Base-by-base conservation (phyloP, 2,113 vertebrate species). In the Galbula dea region DNA sequence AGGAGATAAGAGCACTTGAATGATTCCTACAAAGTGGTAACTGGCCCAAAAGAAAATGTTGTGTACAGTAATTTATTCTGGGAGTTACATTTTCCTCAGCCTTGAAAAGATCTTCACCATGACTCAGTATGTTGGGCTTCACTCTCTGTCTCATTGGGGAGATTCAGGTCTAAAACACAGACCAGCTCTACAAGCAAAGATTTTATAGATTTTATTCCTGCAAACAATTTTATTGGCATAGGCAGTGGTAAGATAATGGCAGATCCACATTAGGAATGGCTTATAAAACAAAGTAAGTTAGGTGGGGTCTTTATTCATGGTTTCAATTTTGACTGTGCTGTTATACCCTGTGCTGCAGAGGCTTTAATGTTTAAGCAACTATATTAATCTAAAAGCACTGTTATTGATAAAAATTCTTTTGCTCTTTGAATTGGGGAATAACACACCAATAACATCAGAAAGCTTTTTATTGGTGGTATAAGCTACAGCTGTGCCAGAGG, bases 1-100 rank as follows among this genome's bases (percentile, higher is more conserved):
- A 89, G 46, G 52, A 97, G 92, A 95, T 90, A 90, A 92, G 86
- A 93, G 79, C 72, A 88, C 87, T 88, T 86, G 65, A 96, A 89
- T 88, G 78, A 93, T 94, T 85, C 57, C 71, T 83, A 86, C 81
- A 71, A 89, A 90, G 83, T 73, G 55, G 81, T 91, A 96, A 67
- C 81, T 80, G 73, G 83, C 57, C 86, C 74, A 89, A 93, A 95
- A 93, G 29, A 93, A 95, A 95, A 82, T 66, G 59, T 49, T 93
- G 73, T 77, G 49, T 86, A 91, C 3, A 1, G 57, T 86, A 94
- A 95, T 94, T 94, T 95, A 88, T 94, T 89, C 85, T 78, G 41
- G 17, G 61, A 94, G 85, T 81, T 91, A 68, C 41, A 52, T 81
- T 92, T 95, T 87, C 39, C 71, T 89, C 5, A 22, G 74, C 86